These are phyloP conservation scores for Danaus plexippus DNA, from an alignment of 1,140 invertebrate genomes.

Conservation along the genomic window DNA sequence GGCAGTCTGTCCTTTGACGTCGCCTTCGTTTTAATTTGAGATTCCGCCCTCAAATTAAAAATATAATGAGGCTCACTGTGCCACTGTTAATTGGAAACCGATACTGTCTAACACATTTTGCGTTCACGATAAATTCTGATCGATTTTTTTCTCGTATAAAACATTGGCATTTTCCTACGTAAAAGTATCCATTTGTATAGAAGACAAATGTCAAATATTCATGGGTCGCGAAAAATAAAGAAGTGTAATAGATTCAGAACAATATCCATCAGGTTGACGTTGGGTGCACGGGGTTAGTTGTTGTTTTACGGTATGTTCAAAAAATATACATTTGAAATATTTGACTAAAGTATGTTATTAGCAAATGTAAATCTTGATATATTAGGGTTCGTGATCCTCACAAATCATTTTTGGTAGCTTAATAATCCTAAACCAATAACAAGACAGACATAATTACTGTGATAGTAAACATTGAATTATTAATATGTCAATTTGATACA, in stretches of 20 bases:
- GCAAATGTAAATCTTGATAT: background rate
- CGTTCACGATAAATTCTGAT: conserved; percentile 25
- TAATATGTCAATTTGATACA: too few species aligned
- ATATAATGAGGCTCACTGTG: conserved; percentile 68
- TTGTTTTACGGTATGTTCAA: conserved; percentile 28
- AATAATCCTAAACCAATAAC: too few species aligned
- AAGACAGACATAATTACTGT: too few species aligned
- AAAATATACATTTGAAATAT: too few species aligned
- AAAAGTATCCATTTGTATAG: conserved; percentile 10
- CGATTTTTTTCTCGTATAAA: conserved; percentile 25
- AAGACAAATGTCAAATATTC: conserved; percentile 29
- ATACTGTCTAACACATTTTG: conserved; percentile 34
- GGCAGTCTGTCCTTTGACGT: conserved; percentile 66
- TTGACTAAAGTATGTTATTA: background rate
- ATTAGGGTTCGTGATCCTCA: too few species aligned
- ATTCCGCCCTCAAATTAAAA: conserved; percentile 71
- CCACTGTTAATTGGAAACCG: conserved; percentile 69
- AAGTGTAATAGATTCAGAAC: conserved; percentile 60
- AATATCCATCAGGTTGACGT: conserved; percentile 57
- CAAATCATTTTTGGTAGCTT: too few species aligned
- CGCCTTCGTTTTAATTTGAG: conserved; percentile 61
- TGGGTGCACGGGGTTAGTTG: conserved; percentile 29
- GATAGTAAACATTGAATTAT: too few species aligned
- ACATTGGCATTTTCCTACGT: conserved; percentile 14
- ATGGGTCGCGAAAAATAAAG: conserved; percentile 45